Conservation (phyloP, 2,113 vertebrate species). For the Tautogolabrus adspersus region DNA sequence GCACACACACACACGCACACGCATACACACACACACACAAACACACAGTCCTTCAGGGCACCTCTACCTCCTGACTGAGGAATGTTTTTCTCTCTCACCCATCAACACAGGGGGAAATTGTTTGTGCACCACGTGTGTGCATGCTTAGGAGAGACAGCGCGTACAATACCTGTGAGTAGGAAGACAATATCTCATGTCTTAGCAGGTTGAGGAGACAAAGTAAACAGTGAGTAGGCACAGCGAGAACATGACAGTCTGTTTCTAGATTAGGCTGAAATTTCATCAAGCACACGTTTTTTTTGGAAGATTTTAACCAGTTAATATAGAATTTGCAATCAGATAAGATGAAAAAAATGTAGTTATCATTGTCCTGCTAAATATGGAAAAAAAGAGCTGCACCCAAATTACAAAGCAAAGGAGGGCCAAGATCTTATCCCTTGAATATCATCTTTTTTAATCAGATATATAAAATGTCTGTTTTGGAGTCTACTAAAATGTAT, state of each 20-base stretch:
- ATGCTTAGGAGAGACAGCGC: conserved; percentile 49
- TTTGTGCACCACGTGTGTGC: conserved; percentile 45
- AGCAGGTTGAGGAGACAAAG: conserved; percentile 74
- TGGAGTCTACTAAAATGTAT: too few relatives aligned
- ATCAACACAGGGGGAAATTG: conserved; percentile 73
- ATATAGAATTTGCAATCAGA: conserved; percentile 24
- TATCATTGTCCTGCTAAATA: conserved; percentile 7
- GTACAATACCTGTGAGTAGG: conserved; percentile 61
- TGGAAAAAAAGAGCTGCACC: conserved; percentile 12
- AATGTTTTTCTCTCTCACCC: conserved; percentile 78
- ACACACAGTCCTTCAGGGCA: conserved; percentile 68
- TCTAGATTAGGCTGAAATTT: conserved; percentile 54
- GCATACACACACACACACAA: conserved; percentile 37
- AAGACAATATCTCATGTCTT: conserved; percentile 70
- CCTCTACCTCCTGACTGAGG: conserved; percentile 69
- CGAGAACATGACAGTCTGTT: conserved; percentile 59
- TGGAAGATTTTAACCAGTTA: conserved; percentile 32
- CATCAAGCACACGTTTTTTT: conserved; percentile 36
- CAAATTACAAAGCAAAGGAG: conserved; percentile 6
- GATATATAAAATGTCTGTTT: conserved; percentile 7
- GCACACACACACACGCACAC: conserved; percentile 21
- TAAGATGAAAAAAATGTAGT: conserved; percentile 13
- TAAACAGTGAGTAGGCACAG: conserved; percentile 65
- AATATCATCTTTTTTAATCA: conserved; percentile 27
- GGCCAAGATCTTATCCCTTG: neutral